Base-by-base conservation (phyloP, 2,888 invertebrate species). In the Patella caerulea region DNA sequence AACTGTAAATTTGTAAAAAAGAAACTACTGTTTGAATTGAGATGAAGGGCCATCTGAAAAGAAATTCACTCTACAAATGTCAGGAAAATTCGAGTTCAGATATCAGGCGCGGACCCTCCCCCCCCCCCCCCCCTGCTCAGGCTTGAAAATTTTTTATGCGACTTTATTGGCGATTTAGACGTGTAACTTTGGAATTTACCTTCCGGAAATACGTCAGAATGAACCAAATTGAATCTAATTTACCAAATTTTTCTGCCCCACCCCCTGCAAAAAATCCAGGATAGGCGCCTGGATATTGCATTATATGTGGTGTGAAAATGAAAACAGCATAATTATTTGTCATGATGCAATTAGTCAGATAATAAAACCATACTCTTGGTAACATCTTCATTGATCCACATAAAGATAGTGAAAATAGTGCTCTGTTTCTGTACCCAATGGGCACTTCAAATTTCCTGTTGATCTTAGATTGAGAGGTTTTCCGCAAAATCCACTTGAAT, bases 41-140 rank as follows among this genome's bases (percentile, higher is more conserved):
- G 45, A 71, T 17, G 71, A 71, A 11, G 71, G 71, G 14, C 24
- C 52, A 71, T 34, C 71, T 34, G 71, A 71, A 71, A 71, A 71
- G 17, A 71, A 24, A 71, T 34, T 17, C 5, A 71, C 45, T n/a
- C 45, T 45, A 45, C 45, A 45, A 45, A 45, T 71, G 45, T 24
- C 29, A 71, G 71, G 71, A 72, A 52, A 52, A 14, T 17, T 72
- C 3, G 3, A 12, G 11, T 45, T 72, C 12, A 15, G n/a, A 52
- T 45, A 52, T n/a, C n/a, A n/a, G n/a, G n/a, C n/a, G n/a, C n/a
- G n/a, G n/a, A n/a, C n/a, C n/a, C n/a, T n/a, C n/a, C n/a, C n/a
- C n/a, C n/a, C n/a, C n/a, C n/a, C n/a, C n/a, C n/a, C 24, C 24
- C 24, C 24, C 24, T 24, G 24, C 24, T 24, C 24, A 24, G 24